Percentiles rank a stretch among this genome's conserved stretches.
phyloP scores from a whole-genome alignment of 2,113 vertebrate genomes.

The Mesitornis unicolor region DNA sequence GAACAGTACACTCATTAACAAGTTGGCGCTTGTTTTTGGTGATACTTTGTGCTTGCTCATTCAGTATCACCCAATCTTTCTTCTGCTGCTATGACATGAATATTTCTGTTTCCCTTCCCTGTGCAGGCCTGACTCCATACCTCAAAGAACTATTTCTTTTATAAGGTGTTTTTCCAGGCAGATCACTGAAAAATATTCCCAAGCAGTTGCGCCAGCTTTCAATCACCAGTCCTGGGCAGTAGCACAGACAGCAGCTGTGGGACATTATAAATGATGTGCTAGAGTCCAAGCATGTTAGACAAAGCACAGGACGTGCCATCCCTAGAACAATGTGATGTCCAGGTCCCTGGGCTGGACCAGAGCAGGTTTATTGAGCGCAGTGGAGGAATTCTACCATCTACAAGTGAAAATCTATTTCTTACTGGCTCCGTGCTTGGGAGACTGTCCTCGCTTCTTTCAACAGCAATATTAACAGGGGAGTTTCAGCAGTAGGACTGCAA shows the following conservation, averaged over 20 bases:
- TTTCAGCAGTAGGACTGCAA: neutral
- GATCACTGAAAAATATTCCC: neutral
- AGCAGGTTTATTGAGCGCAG: neutral
- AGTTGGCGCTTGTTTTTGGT: neutral
- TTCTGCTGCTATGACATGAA: neutral
- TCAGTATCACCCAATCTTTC: neutral
- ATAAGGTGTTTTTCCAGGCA: neutral
- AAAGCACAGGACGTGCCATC: neutral
- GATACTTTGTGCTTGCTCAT: neutral
- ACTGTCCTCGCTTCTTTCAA: neutral
- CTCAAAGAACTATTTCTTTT: conserved; percentile 2
- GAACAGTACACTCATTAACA: neutral
- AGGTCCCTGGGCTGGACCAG: neutral
- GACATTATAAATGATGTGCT: neutral
- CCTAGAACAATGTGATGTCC: rapidly evolving
- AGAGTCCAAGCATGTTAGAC: neutral
- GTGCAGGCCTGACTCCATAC: neutral
- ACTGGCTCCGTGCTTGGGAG: neutral
- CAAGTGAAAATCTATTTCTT: neutral
- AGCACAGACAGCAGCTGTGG: neutral
- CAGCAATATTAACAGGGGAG: neutral
- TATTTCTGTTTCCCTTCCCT: neutral
- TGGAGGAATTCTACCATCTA: neutral
- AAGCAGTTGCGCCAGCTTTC: neutral
- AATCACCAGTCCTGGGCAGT: neutral